Base-by-base conservation (phyloP, 2,888 invertebrate species). In the Mimas tiliae region DNA sequence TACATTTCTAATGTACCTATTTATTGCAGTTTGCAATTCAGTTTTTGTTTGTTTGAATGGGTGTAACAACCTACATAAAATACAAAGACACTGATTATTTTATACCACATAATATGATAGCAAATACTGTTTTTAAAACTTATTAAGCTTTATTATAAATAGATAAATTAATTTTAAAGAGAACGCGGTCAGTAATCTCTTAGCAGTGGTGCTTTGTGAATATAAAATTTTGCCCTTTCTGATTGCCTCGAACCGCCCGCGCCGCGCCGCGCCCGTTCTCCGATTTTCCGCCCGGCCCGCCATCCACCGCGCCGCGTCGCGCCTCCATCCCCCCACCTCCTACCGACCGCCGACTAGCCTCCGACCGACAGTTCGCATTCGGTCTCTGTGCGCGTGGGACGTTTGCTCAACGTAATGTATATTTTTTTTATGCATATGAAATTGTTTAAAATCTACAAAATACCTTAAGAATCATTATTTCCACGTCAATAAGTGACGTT, bases 351-450 rank as follows among this genome's bases (percentile, higher is more conserved):
- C 82, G 50, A 19, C 50, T 19, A 84, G 80, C 82, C 82, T 86
- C 81, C 82, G 19, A 87, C 86, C 86, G 87, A 91, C 94, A 94
- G 94, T 95, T 94, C 94, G 94, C 94, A 93, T 94, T 94, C 91
- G 91, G 91, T 93, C 88, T 92, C 86, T 89, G 88, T 89, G 88
- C 88, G 91, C 87, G 91, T 77, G 81, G 87, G 93, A 94, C 94
- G 93, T 91, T 79, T 84, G 85, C 81, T 84, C 76, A 85, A 84
- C 91, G 93, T 86, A 85, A 93, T 93, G 93, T 88, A 84, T 89
- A 87, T 84, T 88, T 93, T 91, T 91, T 91, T 89, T 92, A 91
- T 93, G 90, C 89, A 90, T 80, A 87, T 91, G 74, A 93, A 90
- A 90, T 87, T 88, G 79, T 91, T 87, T 76, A 91, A 90, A 90